phyloP scores from a whole-genome alignment of 2,113 vertebrate genomes.

The Hyaena hyaena region DNA sequence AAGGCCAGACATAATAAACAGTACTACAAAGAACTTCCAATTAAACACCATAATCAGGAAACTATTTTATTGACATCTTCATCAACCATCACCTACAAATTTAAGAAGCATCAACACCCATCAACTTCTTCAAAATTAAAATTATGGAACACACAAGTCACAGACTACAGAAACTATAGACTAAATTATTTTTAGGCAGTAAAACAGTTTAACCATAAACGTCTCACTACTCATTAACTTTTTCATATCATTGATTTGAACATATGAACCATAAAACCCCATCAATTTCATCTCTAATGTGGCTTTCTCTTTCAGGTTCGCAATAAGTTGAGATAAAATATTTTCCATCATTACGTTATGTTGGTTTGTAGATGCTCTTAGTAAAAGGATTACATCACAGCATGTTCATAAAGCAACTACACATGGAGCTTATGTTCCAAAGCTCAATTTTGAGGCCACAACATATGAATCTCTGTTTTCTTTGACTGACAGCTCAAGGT shows the following conservation, averaged over 20 bases:
- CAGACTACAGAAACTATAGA: slow-evolving; percentile 16
- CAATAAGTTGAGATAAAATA: slow-evolving; percentile 70
- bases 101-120: background rate
- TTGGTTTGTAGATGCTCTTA: slow-evolving; percentile 59
- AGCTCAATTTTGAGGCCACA: slow-evolving; percentile 55
- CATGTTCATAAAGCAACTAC: slow-evolving; percentile 63
- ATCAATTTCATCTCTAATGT: slow-evolving; percentile 61
- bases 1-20: background rate
- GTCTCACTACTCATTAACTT: slow-evolving; percentile 50
- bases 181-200: slow-evolving; percentile 57
- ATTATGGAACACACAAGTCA: slow-evolving; percentile 38
- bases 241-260: slow-evolving; percentile 61
- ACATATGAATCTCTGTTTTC: slow-evolving; percentile 66
- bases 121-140: slow-evolving; percentile 61
- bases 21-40: slow-evolving; percentile 20
- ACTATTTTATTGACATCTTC: slow-evolving; percentile 57
- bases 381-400: slow-evolving; percentile 67
- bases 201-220: slow-evolving; percentile 59
- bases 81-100: background rate
- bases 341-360: slow-evolving; percentile 71
- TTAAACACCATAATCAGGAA: slow-evolving; percentile 17
- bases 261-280: slow-evolving; percentile 63
- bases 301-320: slow-evolving; percentile 66
- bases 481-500: slow-evolving; percentile 70
- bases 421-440: slow-evolving; percentile 58